These are phyloP conservation scores for Diplazon laetatorius DNA, from an alignment of 2,888 invertebrate species.

Conservation along the genomic window DNA sequence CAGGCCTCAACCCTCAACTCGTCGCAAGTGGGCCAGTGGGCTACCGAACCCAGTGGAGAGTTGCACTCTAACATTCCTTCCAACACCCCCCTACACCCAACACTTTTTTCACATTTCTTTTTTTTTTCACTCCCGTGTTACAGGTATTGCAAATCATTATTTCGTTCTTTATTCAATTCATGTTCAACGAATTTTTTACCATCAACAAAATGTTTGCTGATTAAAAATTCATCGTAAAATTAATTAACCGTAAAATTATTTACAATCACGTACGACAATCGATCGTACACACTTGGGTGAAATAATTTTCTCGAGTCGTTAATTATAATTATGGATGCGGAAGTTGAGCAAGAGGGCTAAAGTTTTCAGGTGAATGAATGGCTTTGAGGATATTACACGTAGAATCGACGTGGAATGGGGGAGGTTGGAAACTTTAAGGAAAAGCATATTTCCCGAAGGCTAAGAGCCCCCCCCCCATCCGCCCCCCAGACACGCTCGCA, in stretches of 20 bases:
- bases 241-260: not conserved
- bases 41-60: conserved; percentile 67
- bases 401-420: conserved; percentile 14
- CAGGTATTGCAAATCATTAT: not conserved
- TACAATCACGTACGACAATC: conserved; percentile 25
- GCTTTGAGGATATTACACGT: conserved; percentile 43
- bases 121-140: not conserved
- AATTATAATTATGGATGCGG: conserved; percentile 48
- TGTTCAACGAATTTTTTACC: not conserved
- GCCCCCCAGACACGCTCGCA: not conserved
- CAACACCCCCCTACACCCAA: no score
- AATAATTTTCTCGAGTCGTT: conserved; percentile 18
- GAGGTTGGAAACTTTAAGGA: conserved; percentile 63
- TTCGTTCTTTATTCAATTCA: not conserved
- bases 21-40: conserved; percentile 77
- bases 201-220: not conserved
- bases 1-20: conserved; percentile 42
- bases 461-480: conserved; percentile 49
- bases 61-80: conserved; percentile 61
- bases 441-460: conserved; percentile 73
- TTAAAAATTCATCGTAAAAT: conserved; percentile 10
- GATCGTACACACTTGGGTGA: conserved; percentile 36
- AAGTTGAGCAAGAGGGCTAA: conserved; percentile 4
- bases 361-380: conserved; percentile 44
- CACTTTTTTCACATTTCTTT: conserved; percentile 18